Evolutionary conservation across 2,113 vertebrate species (phyloP).

Genomic region (Raja brachyura): DNA sequence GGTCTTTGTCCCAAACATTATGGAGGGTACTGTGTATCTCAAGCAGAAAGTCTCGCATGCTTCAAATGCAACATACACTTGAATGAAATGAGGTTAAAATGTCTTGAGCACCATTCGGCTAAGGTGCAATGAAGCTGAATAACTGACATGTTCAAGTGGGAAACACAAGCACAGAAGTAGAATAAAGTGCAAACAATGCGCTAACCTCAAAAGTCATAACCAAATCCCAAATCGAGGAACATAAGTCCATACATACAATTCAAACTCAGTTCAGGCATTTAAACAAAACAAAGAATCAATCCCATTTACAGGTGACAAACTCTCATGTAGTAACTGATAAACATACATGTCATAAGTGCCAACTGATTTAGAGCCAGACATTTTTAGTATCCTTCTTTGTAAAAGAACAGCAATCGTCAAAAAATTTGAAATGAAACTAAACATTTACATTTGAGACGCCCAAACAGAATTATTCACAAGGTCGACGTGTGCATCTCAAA

Average conservation of each 20-base stretch:
- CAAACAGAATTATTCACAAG: not conserved
- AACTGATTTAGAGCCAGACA: constrained; percentile 2
- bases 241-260: not conserved
- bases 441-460: not conserved
- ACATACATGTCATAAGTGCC: not conserved
- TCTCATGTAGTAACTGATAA: not conserved
- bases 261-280: not conserved
- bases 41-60: not conserved
- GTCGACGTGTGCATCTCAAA: not conserved
- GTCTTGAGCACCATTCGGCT: not conserved
- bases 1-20: too few species aligned
- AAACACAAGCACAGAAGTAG: not conserved
- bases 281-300: not conserved
- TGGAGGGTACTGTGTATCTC: too few species aligned
- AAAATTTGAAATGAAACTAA: not conserved
- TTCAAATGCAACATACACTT: constrained; percentile 29
- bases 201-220: not conserved
- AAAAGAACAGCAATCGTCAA: not conserved
- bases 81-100: not conserved
- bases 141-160: not conserved
- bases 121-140: constrained; percentile 28
- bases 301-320: not conserved
- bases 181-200: not conserved
- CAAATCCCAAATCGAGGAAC: not conserved
- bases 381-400: not conserved